Evolutionary conservation across 92 coral and sea anemone species (phyloP).

Genomic region (Bergia puertoricense): DNA sequence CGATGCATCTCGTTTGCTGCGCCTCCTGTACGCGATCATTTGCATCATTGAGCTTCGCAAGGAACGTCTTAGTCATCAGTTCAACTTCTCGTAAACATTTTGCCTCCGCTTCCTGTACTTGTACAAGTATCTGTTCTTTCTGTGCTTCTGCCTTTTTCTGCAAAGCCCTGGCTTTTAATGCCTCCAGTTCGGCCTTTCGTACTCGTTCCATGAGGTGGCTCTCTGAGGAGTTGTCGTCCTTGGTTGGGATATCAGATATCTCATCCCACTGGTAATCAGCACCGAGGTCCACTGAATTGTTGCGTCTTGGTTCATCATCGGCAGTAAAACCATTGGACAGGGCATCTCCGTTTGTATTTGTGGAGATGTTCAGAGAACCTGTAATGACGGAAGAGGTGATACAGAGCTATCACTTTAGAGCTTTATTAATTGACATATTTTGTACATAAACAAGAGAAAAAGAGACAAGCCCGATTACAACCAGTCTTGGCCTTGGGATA

Average conservation of each 20-base stretch:
- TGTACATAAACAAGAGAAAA: too few species aligned
- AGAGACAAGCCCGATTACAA: too few species aligned
- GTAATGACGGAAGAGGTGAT: background rate
- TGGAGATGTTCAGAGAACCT: slow-evolving; percentile 23
- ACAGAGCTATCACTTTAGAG: too few species aligned
- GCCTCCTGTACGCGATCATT: slow-evolving; percentile 80
- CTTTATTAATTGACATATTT: too few species aligned
- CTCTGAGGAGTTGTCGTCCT: slow-evolving; percentile 10
- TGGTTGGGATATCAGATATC: slow-evolving; percentile 8
- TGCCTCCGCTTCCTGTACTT: slow-evolving; percentile 76
- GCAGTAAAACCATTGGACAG: background rate
- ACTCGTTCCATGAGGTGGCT: slow-evolving; percentile 50
- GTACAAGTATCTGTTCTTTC: slow-evolving; percentile 57
- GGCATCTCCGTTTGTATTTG: slow-evolving; percentile 17
- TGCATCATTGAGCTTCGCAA: slow-evolving; percentile 74
- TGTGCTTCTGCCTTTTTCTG: slow-evolving; percentile 85
- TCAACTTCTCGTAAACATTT: slow-evolving; percentile 85
- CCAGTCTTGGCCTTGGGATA: too few species aligned
- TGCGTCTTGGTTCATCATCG: background rate
- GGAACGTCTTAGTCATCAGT: slow-evolving; percentile 73
- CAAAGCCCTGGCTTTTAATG: slow-evolving; percentile 75
- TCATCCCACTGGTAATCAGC: slow-evolving; percentile 44
- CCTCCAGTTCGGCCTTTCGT: slow-evolving; percentile 65
- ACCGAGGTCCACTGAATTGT: background rate
- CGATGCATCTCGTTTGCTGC: slow-evolving; percentile 65